phyloP scores from a whole-genome alignment of 2,888 invertebrate genomes.

The Phyllotreta cruciferae region DNA sequence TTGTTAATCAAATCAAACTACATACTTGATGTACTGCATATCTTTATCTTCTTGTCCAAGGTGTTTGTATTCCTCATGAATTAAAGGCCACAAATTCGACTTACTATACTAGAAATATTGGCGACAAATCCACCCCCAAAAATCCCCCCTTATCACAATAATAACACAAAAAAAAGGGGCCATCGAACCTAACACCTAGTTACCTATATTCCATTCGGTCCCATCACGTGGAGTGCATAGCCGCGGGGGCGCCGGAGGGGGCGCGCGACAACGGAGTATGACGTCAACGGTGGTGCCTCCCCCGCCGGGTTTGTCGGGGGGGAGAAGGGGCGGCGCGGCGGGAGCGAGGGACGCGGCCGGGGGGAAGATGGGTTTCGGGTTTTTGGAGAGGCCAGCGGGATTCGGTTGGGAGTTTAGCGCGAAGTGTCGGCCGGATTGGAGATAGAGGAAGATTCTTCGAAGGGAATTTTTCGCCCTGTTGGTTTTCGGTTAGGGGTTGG shows the following conservation, averaged over 20 bases:
- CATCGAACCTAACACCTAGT: conserved; percentile 53
- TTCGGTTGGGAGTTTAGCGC: neutral
- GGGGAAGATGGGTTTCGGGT: neutral
- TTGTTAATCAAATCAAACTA: too few species aligned
- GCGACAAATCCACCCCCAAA: too few species aligned
- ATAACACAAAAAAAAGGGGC: too few species aligned
- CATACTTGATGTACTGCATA: too few species aligned
- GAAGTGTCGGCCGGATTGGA: neutral
- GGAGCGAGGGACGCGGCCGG: conserved; percentile 28
- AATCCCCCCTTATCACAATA: too few species aligned
- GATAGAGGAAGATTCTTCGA: too few species aligned
- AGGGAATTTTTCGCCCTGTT: neutral
- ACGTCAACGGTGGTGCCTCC: conserved; percentile 48
- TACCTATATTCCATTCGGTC: conserved; percentile 48
- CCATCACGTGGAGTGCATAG: conserved; percentile 43
- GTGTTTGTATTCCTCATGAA: too few species aligned
- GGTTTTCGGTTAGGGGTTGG: conserved; percentile 21
- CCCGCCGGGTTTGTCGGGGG: conserved; percentile 11
- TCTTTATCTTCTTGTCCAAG: too few species aligned
- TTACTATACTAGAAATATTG: too few species aligned
- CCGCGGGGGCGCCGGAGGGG: conserved; percentile 32
- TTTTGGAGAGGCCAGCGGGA: too few species aligned
- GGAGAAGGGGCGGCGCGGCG: conserved; percentile 6
- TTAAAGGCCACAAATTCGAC: too few species aligned
- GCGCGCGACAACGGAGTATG: conserved; percentile 42